phyloP scores from a whole-genome alignment of 2,113 vertebrate species.

The Turnix velox region DNA sequence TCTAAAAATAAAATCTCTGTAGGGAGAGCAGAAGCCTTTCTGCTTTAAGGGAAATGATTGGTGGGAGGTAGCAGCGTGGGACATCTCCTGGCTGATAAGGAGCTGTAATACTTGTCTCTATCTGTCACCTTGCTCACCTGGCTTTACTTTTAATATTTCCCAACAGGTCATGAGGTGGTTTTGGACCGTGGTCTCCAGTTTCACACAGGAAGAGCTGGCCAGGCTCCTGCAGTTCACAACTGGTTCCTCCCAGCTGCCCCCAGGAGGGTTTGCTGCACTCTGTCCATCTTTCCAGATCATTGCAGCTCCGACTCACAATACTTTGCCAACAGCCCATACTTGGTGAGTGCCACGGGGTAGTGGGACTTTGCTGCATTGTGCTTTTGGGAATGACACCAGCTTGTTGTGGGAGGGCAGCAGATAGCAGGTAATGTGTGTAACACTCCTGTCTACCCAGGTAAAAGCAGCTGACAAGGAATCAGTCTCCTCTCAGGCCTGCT shows the following conservation, averaged over 20 bases:
- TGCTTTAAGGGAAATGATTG: background rate
- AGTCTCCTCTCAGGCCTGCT: background rate
- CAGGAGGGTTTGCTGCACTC: slow-evolving; percentile 93
- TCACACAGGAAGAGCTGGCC: slow-evolving; percentile 96
- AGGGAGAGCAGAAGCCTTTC: background rate
- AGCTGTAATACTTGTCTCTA: background rate
- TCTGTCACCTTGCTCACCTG: background rate
- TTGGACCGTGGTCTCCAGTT: slow-evolving; percentile 96
- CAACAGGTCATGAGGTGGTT: slow-evolving; percentile 99
- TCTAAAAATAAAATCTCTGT: background rate
- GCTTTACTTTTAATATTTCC: background rate
- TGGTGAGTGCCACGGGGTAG: slow-evolving; percentile 76
- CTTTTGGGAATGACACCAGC: background rate
- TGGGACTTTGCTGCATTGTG: background rate
- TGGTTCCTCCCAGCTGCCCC: slow-evolving; percentile 95
- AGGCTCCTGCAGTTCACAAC: slow-evolving; percentile 97
- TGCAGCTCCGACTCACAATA: slow-evolving; percentile 93
- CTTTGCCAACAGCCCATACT: slow-evolving; percentile 96
- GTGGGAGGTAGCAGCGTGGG: background rate
- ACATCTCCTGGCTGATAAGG: background rate
- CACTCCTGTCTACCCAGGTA: background rate
- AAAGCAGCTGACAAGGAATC: background rate
- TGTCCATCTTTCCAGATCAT: slow-evolving; percentile 99
- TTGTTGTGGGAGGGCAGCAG: background rate
- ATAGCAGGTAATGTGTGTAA: background rate